Base-by-base conservation (phyloP, 2,797 vertebrate genomes). In the Dermochelys coriacea region DNA sequence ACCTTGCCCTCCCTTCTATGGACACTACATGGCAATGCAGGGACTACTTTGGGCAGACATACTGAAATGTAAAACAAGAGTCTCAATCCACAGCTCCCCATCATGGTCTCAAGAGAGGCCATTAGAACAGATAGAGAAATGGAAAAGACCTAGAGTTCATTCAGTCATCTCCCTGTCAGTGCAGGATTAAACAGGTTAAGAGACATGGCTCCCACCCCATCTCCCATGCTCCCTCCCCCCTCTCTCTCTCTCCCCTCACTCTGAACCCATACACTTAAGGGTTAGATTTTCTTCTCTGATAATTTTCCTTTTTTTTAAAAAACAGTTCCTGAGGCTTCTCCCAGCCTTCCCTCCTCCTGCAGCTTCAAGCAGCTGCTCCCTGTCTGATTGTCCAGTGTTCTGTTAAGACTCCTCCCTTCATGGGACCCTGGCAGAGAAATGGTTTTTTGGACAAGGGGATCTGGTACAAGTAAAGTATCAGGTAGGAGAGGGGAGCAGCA, bases 401-500 rank as follows among this genome's bases (percentile, higher is more conserved):
- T 88, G 95, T 95, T 95, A 90, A 90, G 91, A 94, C 96, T 97
- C 97, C 95, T 97, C 87, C 93, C 90, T 95, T 96, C 31, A 90
- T n/a, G 84, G 92, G 96, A 95, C 95, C 97, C 96, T 97, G 94
- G 96, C 93, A 96, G 95, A 96, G 95, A 94, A 82, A 87, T 91
- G 86, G 87, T 94, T 97, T 93, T 92, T 29, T 47, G 37, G 94
- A 96, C 96, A 96, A 96, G 97, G 96, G 95, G 95, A 95, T 95
- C 93, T 84, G 80, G 91, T 68, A 95, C 96, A 95, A 95, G 90
- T 3, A 94, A 71, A 86, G 94, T 91, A 87, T 85, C 49, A 97
- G 88, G 93, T 89, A 96, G 97, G 93, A 96, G 95, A 98, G 97
- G 93, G 88, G 95, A 97, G 96, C 97, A 97, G 96, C 95, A 96